Evolutionary conservation across 2,888 invertebrate genomes (phyloP).

Genomic region (Drosophila incognita): DNA sequence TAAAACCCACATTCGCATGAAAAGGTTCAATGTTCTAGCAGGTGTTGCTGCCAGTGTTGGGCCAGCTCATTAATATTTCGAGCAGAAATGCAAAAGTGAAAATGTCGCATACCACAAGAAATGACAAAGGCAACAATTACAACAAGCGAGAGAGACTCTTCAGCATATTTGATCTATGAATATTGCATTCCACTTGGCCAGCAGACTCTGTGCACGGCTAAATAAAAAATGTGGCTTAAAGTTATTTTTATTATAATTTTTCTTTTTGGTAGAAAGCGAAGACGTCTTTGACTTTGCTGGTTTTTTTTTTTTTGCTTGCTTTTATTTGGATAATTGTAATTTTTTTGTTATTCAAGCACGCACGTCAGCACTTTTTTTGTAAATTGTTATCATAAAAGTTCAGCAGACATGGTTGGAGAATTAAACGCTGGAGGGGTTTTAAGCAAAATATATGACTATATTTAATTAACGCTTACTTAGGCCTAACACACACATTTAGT

Average conservation of each 20-base stretch:
- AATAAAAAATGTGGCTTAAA: conserved; percentile 41
- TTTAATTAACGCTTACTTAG: conserved; percentile 77
- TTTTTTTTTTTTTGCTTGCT: conserved; percentile 11
- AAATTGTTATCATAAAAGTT: conserved; percentile 71
- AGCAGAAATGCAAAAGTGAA: conserved; percentile 78
- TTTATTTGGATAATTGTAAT: conserved; percentile 14
- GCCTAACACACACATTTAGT: conserved; percentile 80
- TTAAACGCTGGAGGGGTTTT: conserved; percentile 17
- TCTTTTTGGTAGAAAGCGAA: conserved; percentile 62
- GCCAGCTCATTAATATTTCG: conserved; percentile 75
- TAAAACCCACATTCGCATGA: conserved; percentile 16
- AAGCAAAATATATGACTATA: conserved; percentile 65
- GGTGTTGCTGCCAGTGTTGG: background rate
- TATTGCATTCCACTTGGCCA: conserved; percentile 63
- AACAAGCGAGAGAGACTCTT: conserved; percentile 24
- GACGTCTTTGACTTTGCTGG: conserved; percentile 19
- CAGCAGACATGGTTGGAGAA: conserved; percentile 42
- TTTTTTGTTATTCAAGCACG: conserved; percentile 54
- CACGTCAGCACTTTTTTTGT: conserved; percentile 64
- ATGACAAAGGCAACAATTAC: conserved; percentile 44
- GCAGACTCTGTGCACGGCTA: conserved; percentile 40
- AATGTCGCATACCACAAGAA: conserved; percentile 73
- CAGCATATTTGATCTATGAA: conserved; percentile 68
- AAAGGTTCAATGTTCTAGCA: conserved; percentile 65
- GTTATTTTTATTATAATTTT: conserved; percentile 2